Conservation (phyloP, 2,113 vertebrate species). For the Eulacestoma nigropectus region DNA sequence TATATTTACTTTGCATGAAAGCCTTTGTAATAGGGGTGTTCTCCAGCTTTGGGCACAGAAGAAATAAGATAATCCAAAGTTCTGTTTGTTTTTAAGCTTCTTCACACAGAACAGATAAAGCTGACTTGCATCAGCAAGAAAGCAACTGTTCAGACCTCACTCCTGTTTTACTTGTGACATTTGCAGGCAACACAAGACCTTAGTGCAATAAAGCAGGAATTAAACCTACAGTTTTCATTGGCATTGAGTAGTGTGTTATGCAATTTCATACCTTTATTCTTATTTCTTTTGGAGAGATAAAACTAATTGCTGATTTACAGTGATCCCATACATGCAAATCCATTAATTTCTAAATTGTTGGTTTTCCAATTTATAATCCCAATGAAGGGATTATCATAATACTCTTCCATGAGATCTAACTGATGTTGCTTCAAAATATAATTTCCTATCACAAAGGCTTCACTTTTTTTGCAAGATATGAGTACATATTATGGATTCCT, state of each 20-base stretch:
- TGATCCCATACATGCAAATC: neutral
- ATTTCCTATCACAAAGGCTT: conserved; percentile 49
- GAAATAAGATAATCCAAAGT: neutral
- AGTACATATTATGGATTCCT: neutral
- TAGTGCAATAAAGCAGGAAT: neutral
- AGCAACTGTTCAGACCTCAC: neutral
- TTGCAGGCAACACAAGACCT: neutral
- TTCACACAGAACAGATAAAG: neutral
- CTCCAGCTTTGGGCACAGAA: neutral
- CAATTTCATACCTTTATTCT: neutral
- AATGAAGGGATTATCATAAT: neutral
- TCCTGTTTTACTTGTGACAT: neutral
- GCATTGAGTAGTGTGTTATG: neutral
- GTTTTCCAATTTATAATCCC: neutral
- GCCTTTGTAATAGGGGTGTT: neutral
- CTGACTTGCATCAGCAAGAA: neutral
- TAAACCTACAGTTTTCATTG: neutral
- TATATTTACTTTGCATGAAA: neutral
- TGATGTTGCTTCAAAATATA: neutral
- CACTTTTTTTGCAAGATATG: neutral
- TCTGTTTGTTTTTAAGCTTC: neutral
- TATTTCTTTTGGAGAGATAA: neutral
- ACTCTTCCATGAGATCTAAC: neutral
- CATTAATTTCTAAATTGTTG: neutral
- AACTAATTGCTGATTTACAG: neutral